These are phyloP conservation scores for Loriculus beryllinus DNA, from an alignment of 2,797 vertebrate genomes.

Conservation along the genomic window DNA sequence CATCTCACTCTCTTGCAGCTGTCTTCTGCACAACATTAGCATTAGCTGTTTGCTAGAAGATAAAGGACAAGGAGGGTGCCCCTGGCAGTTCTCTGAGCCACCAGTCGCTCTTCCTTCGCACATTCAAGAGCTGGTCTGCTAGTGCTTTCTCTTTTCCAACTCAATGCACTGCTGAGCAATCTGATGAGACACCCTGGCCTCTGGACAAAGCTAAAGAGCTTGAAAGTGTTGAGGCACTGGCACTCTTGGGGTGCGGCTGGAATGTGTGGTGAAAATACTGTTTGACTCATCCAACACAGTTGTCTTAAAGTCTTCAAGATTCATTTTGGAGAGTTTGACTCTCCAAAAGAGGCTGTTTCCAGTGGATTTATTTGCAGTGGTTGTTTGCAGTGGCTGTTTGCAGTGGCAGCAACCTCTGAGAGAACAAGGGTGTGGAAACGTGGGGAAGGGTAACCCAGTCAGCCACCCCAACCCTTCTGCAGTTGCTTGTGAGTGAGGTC, in stretches of 20 bases:
- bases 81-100: neutral
- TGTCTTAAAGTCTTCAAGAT: neutral
- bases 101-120: neutral
- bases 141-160: neutral
- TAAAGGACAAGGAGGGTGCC: neutral
- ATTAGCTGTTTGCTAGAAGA: neutral
- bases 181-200: neutral
- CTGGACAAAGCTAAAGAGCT: neutral
- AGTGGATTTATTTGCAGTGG: no score
- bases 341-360: neutral
- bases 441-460: neutral
- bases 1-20: neutral
- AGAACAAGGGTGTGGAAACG: neutral
- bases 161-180: neutral
- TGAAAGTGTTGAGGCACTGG: neutral
- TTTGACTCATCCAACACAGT: neutral
- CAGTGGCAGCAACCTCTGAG: neutral
- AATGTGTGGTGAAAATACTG: neutral
- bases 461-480: neutral
- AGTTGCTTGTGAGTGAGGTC: neutral
- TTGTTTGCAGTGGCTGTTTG: no score
- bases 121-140: neutral
- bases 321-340: neutral
- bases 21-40: neutral
- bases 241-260: neutral